Evolutionary conservation across 2,888 invertebrate species (phyloP).

Genomic region (Carcina quercana): DNA sequence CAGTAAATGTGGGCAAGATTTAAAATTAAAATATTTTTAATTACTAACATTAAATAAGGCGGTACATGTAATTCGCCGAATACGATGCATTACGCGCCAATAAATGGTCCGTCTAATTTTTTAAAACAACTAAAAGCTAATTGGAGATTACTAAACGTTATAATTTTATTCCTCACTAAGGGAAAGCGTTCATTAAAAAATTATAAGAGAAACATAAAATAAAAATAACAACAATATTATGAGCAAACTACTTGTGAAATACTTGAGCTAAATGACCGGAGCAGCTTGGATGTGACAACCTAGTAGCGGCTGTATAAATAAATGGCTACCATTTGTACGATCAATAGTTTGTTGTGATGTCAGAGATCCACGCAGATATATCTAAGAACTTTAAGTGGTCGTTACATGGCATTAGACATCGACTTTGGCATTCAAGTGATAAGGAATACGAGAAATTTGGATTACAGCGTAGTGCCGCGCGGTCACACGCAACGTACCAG

Average conservation of each 20-base stretch:
- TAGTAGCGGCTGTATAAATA: constrained; percentile 37
- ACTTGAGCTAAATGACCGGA: constrained; percentile 70
- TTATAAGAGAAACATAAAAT: no score
- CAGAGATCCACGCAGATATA: constrained; percentile 51
- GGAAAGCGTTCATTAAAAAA: constrained; percentile 25
- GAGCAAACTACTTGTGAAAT: constrained; percentile 67
- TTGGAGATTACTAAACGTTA: constrained; percentile 55
- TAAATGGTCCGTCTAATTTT: constrained; percentile 37
- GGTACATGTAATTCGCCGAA: constrained; percentile 21
- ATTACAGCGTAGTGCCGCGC: constrained; percentile 10
- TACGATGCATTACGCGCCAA: constrained; percentile 34
- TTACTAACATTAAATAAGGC: constrained; percentile 1
- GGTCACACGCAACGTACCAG: no score
- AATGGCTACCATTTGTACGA: constrained; percentile 70
- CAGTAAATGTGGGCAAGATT: not conserved
- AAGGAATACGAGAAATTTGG: constrained; percentile 31
- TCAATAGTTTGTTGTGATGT: constrained; percentile 66
- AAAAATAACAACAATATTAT: constrained; percentile 67
- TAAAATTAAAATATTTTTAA: not conserved
- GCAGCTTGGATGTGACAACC: constrained; percentile 64
- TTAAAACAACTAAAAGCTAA: constrained; percentile 48
- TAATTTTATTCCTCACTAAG: constrained; percentile 50
- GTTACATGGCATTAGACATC: constrained; percentile 62
- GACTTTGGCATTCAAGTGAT: constrained; percentile 69
- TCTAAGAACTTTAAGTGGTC: constrained; percentile 49